A percentile compares a stretch with the other conserved stretches of the same genome.
These are phyloP conservation scores for Lepilemur septentrionalis DNA, from an alignment of 2,797 vertebrate genomes.

Conservation along the genomic window DNA sequence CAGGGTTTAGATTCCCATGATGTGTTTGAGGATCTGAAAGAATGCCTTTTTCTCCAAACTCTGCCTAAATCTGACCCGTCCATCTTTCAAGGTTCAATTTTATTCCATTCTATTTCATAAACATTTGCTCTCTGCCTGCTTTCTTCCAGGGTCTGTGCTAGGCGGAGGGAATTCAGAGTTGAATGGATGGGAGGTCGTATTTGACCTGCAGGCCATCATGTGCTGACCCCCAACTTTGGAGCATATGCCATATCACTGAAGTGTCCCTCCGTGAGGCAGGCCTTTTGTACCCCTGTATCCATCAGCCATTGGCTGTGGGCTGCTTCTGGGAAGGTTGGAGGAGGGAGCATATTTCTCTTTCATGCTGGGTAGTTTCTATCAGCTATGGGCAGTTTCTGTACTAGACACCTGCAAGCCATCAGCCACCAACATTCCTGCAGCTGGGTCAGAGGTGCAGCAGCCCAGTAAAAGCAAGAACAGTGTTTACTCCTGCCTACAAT, in stretches of 20 bases:
- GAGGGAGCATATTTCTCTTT: not conserved
- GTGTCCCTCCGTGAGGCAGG: not conserved
- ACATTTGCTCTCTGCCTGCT: not conserved
- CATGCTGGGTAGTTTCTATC: not conserved
- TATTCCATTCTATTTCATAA: not conserved
- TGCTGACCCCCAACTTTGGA: not conserved
- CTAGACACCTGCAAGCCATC: not conserved
- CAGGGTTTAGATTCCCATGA: not conserved
- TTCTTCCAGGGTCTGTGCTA: not conserved
- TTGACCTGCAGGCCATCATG: not conserved
- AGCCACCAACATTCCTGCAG: not conserved
- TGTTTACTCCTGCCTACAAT: not conserved
- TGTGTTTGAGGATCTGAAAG: not conserved
- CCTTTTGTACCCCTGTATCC: not conserved
- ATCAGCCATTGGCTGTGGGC: not conserved
- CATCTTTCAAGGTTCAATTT: not conserved
- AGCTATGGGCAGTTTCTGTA: not conserved
- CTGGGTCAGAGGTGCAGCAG: not conserved
- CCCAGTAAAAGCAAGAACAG: too few relatives aligned
- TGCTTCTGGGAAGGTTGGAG: not conserved
- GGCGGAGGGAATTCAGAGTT: not conserved
- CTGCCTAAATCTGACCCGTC: not conserved
- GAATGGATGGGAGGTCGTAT: not conserved
- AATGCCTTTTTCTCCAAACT: not conserved
- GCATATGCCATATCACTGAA: rapidly evolving